Evolutionary conservation across 2,113 vertebrate genomes (phyloP), one percentile per base, ranked within the genome.

Genomic region (Rhagologus leucostigma): DNA sequence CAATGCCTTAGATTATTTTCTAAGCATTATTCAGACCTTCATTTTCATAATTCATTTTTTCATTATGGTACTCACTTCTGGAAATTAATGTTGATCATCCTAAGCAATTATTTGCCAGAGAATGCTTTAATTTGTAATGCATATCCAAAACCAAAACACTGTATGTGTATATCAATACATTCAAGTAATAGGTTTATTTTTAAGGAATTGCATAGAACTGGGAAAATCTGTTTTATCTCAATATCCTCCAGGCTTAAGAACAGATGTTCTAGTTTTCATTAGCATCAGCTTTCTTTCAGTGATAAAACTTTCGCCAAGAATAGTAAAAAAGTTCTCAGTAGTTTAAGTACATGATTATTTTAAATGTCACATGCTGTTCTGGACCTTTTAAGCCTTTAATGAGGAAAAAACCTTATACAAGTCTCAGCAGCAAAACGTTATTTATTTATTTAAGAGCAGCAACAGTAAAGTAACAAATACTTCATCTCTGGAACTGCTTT

Each of bases 321-420:
- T n/a, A 91, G 37, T 75, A 75, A 52, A 64, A 84, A 83, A 68
- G 42, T 47, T 55, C 39, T 90, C 30, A 84, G 62, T 29, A 85
- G 23, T 92, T 90, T 79, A 76, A 92, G 44, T n/a, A 68, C 35
- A 47, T 47, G 30, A 76, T 92, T 95, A 90, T 93, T 92, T 88
- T 42, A 83, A 76, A 67, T 68, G 35, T 64, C 83, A 92, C 57
- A 90, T 35, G 22, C 47, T 55, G 41, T 92, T 95, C 53, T 95
- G 56, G 65, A 79, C 23, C 35, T 71, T 76, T 85, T 71, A 83
- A 90, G 29, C 11, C 53, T 88, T 76, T 60, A 90, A 76, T 42
- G 27, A 92, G 22, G 37, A 32, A 59, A 91, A 90, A 82, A 55
- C 18, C 26, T 41, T 32, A 71, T 22, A 64, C 23, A 84, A 82